phyloP scores from a whole-genome alignment of 2,113 vertebrate species.

The Leucosticte australis region DNA sequence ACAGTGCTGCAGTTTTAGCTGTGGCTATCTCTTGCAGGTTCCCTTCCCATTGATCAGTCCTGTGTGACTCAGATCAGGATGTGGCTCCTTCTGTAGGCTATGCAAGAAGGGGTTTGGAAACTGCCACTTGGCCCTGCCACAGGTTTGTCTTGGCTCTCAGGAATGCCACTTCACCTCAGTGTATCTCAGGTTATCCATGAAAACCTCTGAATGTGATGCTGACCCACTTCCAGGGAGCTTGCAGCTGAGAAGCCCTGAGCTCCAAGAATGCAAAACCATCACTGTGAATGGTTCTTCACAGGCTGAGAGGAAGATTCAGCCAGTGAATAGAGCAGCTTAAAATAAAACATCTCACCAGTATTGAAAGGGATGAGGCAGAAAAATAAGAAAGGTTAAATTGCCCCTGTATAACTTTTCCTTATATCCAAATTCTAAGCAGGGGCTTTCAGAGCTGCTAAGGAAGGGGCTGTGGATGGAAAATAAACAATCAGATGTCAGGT shows the following conservation, averaged over 20 bases:
- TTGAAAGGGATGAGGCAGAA: not conserved
- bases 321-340: not conserved
- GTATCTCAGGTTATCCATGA: not conserved
- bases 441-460: not conserved
- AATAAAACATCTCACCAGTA: not conserved
- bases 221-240: not conserved
- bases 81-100: not conserved
- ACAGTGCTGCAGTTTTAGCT: not conserved
- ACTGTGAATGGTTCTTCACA: not conserved
- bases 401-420: not conserved
- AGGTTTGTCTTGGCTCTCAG: not conserved
- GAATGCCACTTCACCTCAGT: not conserved
- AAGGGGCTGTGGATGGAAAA: not conserved
- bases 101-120: not conserved
- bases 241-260: not conserved
- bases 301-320: not conserved
- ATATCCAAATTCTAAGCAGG: not conserved
- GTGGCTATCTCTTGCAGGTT: not conserved
- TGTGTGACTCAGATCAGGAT: not conserved
- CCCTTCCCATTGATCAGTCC: not conserved
- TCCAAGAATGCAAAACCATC: not conserved
- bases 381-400: not conserved
- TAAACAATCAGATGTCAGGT: not conserved
- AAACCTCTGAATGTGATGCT: not conserved
- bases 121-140: not conserved